Percentiles rank a stretch among this genome's conserved stretches.
Evolutionary conservation across 2,113 vertebrate genomes (phyloP).

Genomic region (Corythornis cristatus): DNA sequence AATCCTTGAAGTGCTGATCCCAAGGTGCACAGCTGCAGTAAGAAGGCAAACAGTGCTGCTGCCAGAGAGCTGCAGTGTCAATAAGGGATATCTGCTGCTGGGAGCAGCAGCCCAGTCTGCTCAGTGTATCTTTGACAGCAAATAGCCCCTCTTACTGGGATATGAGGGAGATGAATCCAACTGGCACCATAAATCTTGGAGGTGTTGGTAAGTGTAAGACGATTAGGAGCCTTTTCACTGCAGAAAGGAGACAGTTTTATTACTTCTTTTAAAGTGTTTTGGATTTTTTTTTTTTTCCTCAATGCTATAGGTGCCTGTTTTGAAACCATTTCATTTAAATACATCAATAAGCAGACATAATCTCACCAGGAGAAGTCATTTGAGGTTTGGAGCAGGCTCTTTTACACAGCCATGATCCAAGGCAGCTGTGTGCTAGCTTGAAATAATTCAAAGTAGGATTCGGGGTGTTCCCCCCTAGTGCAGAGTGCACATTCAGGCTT

Average conservation of each 20-base stretch:
- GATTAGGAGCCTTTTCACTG: slow-evolving; percentile 18
- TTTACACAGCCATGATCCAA: neutral
- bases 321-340: neutral
- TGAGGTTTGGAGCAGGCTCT: neutral
- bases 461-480: neutral
- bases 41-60: neutral
- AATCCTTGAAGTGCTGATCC: slow-evolving; percentile 30
- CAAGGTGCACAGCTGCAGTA: neutral
- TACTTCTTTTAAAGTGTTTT: neutral
- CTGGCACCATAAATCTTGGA: slow-evolving; percentile 39
- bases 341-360: neutral
- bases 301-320: slow-evolving; percentile 21
- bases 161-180: slow-evolving; percentile 38
- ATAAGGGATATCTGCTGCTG: slow-evolving; percentile 30
- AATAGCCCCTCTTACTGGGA: slow-evolving; percentile 22
- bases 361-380: neutral
- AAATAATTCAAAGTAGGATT: neutral
- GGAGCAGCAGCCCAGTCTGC: neutral
- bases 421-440: neutral
- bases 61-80: neutral
- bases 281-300: neutral
- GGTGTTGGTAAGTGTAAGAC: neutral
- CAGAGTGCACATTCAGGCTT: neutral
- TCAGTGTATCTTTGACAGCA: slow-evolving; percentile 47
- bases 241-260: slow-evolving; percentile 38